Evolutionary conservation across 2,888 invertebrate species (phyloP), one percentile per base, ranked within the genome.

Genomic region (Thymelicus lineola): DNA sequence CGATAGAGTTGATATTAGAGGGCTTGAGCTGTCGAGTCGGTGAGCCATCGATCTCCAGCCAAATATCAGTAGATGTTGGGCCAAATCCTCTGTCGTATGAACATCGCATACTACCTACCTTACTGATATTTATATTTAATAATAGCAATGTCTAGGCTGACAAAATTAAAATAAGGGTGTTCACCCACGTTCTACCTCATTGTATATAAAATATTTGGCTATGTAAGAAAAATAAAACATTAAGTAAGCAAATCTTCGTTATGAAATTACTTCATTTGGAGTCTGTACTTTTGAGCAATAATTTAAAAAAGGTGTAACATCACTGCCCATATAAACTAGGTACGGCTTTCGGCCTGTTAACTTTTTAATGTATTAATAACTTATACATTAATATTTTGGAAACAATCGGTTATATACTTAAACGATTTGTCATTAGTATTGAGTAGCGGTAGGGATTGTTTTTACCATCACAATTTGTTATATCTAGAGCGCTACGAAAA

Each of bases 161-260:
- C 86, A 85, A 89, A 88, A 86, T 86, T 83, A 79, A 84, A 83
- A 75, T 77, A 87, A 82, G 88, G 88, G 86, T 80, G 75, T 75
- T 73, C 78, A 82, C 91, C 91, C 90, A 75, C 80, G 82, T 88
- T 90, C 93, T 93, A 92, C 93, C 93, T 93, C 93, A 92, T 90
- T 93, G 91, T 93, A 92, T 82, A 91, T 92, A 91, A 80, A 79
- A 82, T 83, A 87, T 89, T 92, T 88, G 89, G 88, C 89, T 91
- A 89, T 87, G 88, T 90, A 90, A 89, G 86, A 82, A 82, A 84
- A 75, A 17, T n/a, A 76, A 71, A 70, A 70, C 77, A 77, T 84
- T 79, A 81, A 81, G 79, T 85, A 86, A 85, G 84, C 82, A 83
- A 80, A 81, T 78, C 80, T 84, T 84, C 79, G 77, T 82, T 84